phyloP scores from a whole-genome alignment of 2,113 vertebrate species.

The Pomatostomus ruficeps region DNA sequence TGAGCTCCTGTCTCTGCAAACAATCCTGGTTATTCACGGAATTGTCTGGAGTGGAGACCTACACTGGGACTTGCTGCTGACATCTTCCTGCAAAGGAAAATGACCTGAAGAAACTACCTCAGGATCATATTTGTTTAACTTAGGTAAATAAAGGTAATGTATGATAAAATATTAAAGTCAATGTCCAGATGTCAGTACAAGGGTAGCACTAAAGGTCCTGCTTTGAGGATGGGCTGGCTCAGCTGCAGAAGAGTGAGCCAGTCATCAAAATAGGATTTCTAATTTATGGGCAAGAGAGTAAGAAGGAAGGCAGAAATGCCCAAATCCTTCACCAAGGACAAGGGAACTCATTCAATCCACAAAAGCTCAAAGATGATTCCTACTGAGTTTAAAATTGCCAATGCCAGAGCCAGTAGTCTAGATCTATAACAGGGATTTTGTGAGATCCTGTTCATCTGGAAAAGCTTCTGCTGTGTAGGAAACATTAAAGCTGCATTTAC shows the following conservation, averaged over 20 bases:
- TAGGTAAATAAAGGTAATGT: neutral
- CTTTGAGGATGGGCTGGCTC: neutral
- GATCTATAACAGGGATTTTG: neutral
- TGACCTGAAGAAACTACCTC: neutral
- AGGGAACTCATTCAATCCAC: neutral
- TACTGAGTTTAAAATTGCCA: neutral
- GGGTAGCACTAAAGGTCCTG: neutral
- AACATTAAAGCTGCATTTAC: neutral
- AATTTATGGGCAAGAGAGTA: neutral
- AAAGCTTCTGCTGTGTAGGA: neutral
- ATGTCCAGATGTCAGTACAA: neutral
- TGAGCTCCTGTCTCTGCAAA: neutral
- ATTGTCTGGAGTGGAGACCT: neutral
- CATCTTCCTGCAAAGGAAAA: neutral
- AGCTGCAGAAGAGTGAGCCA: neutral
- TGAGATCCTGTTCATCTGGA: neutral
- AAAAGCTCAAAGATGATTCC: neutral
- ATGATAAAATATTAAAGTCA: neutral
- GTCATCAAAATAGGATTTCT: neutral
- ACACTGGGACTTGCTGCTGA: neutral
- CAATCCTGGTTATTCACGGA: neutral
- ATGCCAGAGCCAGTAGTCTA: neutral
- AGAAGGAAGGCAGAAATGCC: neutral
- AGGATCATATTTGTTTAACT: neutral
- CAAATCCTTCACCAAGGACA: neutral